Conservation (phyloP, 2,113 vertebrate species). For the Tamias sibiricus region DNA sequence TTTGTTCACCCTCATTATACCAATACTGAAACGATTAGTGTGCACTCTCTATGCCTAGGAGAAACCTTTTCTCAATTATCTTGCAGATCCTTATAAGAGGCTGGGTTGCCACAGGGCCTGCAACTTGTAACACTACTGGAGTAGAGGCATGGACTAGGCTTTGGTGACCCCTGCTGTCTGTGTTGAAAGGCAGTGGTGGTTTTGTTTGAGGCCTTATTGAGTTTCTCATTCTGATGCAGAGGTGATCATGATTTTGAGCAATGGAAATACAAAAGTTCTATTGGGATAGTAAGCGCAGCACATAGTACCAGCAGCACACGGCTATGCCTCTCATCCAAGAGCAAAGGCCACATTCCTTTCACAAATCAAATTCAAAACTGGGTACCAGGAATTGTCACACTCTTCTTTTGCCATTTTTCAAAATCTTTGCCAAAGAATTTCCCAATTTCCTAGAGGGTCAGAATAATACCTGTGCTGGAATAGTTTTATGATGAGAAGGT, state of each 20-base stretch:
- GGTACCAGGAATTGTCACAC: not conserved
- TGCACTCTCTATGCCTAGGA: slow-evolving; percentile 27
- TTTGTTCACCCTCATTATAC: slow-evolving; percentile 72
- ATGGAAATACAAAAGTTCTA: not conserved
- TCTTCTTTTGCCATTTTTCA: not conserved
- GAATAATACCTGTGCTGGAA: not conserved
- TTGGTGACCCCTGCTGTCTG: slow-evolving; percentile 75
- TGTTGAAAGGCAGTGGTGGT: not conserved
- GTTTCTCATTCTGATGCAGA: not conserved
- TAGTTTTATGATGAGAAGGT: slow-evolving; percentile 19
- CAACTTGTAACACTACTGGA: not conserved
- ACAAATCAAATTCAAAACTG: not conserved
- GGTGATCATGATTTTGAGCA: not conserved
- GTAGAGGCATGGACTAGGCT: not conserved
- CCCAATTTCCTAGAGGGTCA: not conserved
- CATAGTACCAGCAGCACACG: not conserved
- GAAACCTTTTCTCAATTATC: slow-evolving; percentile 63
- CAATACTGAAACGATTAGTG: slow-evolving; percentile 63
- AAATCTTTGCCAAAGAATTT: not conserved
- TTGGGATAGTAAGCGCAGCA: not conserved
- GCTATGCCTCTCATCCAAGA: not conserved
- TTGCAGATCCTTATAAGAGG: slow-evolving; percentile 18
- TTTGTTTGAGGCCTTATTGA: slow-evolving; percentile 21
- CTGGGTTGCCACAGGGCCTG: slow-evolving; percentile 32
- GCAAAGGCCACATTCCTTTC: not conserved